Conservation (phyloP, 2,113 vertebrate genomes). For the Toxotes chatareus region DNA sequence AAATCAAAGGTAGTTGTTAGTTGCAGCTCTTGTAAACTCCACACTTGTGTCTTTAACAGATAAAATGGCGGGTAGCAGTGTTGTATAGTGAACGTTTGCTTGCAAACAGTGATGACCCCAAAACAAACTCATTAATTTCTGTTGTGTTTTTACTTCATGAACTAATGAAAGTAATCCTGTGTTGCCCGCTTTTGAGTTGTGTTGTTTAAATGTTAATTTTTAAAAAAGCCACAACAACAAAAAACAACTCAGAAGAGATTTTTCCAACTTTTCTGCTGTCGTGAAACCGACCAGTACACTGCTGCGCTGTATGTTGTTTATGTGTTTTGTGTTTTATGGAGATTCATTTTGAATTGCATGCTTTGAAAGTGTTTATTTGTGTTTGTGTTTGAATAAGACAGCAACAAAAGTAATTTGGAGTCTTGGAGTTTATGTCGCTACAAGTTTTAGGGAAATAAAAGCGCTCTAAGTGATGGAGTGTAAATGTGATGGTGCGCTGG, state of each 20-base stretch:
- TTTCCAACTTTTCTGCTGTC: conserved; percentile 11
- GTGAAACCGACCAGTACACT: conserved; percentile 8
- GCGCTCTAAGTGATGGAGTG: conserved; percentile 91
- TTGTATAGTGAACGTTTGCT: too few species aligned
- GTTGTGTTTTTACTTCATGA: neutral
- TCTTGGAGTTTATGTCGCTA: conserved; percentile 90
- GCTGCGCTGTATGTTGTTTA: conserved; percentile 5
- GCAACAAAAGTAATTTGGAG: conserved; percentile 79
- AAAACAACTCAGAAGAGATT: neutral
- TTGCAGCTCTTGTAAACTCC: neutral
- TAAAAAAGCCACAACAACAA: neutral
- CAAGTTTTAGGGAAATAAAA: conserved; percentile 91
- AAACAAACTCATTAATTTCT: neutral
- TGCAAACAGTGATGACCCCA: neutral
- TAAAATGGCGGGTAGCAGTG: neutral
- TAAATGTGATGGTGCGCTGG: conserved; percentile 88
- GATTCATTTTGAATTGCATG: conserved; percentile 59
- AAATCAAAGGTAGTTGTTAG: too few species aligned
- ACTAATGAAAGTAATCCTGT: conserved; percentile 9
- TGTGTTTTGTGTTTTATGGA: conserved; percentile 64
- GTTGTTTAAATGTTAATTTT: conserved; percentile 9
- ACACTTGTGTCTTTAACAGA: neutral
- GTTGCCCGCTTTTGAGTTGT: conserved; percentile 3
- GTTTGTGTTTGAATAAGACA: conserved; percentile 76
- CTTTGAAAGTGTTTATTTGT: conserved; percentile 67